Conservation (phyloP, 1,140 invertebrate species). For the Heliconius hermathena region DNA sequence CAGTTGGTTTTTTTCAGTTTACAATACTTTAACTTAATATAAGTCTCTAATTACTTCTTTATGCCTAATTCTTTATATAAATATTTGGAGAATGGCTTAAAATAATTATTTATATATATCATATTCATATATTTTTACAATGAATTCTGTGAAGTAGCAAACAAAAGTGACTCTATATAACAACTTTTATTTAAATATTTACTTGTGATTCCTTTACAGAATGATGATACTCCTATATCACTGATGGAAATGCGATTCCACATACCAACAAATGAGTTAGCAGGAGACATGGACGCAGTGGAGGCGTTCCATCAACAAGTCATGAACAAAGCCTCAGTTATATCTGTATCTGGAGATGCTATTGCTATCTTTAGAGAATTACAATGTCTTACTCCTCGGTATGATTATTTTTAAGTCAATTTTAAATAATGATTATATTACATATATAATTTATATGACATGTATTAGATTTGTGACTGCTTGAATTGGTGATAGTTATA, state of each 20-base stretch:
- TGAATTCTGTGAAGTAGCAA: too few relatives aligned
- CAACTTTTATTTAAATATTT: neutral
- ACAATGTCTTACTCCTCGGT: conserved; percentile 98
- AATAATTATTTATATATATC: too few relatives aligned
- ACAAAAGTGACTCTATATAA: neutral
- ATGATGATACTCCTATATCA: conserved; percentile 98
- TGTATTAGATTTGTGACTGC: neutral
- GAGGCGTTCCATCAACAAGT: conserved; percentile 98
- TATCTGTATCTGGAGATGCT: conserved; percentile 98
- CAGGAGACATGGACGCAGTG: conserved; percentile 94
- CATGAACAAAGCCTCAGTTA: conserved; percentile 98
- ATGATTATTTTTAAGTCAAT: conserved; percentile 38
- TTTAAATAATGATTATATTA: too few relatives aligned
- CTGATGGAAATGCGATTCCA: conserved; percentile 99
- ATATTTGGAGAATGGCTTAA: too few relatives aligned
- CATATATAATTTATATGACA: too few relatives aligned
- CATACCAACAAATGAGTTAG: conserved; percentile 93
- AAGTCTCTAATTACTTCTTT: neutral
- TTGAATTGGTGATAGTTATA: too few relatives aligned
- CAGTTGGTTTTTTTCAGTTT: too few relatives aligned
- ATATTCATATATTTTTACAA: too few relatives aligned
- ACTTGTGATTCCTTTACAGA: conserved; percentile 81
- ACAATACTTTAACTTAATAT: too few relatives aligned
- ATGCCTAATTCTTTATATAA: too few relatives aligned
- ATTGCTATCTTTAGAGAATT: conserved; percentile 98